Evolutionary conservation across 2,888 invertebrate species (phyloP), one percentile per base, ranked within the genome.

Genomic region (Watsonalla cultraria): DNA sequence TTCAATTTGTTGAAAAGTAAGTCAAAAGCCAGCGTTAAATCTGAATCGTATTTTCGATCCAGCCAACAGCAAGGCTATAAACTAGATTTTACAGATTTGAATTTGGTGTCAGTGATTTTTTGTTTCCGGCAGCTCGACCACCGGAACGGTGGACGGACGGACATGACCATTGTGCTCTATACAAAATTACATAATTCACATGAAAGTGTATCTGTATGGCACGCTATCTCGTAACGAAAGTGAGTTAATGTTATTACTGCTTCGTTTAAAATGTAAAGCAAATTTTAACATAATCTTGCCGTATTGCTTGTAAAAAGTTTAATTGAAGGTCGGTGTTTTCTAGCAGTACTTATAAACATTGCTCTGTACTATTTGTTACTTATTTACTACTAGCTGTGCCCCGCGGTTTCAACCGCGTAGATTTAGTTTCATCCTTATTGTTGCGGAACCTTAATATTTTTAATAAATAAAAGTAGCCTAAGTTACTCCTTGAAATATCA

Each of bases 151-250:
- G 51, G 56, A 51, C 59, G 51, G 56, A 54, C 67, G 71, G 68
- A 69, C 70, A 66, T 69, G 69, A 66, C 64, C 68, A 71, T 65
- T 70, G 74, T 76, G 74, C 60, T 64, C 60, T 71, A 52, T 60
- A 64, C 54, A 59, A 54, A 65, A 68, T 81, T 80, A 78, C 77
- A 73, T 78, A 81, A 87, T 64, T 54, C 65, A 57, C 61, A 72
- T 61, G 80, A 84, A 84, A 83, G 80, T 82, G 83, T 80, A 75
- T 72, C 80, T 82, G 83, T 80, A 75, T 72, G 74, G 65, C 78
- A 76, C 74, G 79, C 73, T 55, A 62, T 64, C 65, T 72, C 65
- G 75, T 67, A 76, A 75, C 76, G 88, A 89, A 85, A 89, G 87
- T 78, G 84, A 88, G 81, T 82, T 85, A 82, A 82, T 84, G 71